These are phyloP conservation scores for Brachionus koreanus DNA, from an alignment of 1,140 invertebrate species.

Conservation along the genomic window DNA sequence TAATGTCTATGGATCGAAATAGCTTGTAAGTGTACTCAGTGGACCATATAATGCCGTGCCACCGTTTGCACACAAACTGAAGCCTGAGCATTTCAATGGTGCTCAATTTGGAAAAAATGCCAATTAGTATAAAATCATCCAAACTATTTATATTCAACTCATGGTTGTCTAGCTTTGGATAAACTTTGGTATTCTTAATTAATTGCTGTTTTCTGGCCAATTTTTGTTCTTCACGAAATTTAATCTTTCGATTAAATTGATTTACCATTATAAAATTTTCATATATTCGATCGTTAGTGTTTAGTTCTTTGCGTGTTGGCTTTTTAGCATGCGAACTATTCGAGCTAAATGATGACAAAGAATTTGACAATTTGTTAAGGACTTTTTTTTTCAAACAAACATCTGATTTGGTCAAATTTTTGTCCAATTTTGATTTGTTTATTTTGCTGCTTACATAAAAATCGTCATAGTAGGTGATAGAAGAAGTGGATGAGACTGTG, in stretches of 20 bases:
- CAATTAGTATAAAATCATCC: slow-evolving; percentile 3
- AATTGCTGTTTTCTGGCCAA: neutral
- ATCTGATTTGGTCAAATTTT: neutral
- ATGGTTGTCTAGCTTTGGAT: neutral
- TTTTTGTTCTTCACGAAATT: neutral
- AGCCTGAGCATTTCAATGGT: neutral
- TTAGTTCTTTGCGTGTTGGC: neutral
- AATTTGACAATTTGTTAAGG: neutral
- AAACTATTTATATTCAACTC: neutral
- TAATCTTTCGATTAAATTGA: neutral
- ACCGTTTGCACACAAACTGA: slow-evolving; percentile 23
- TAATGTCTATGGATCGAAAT: neutral
- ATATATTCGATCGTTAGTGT: neutral
- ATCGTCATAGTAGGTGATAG: slow-evolving; percentile 29
- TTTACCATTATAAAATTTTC: neutral
- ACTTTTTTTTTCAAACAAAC: neutral
- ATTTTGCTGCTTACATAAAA: slow-evolving; percentile 10
- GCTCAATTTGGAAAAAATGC: slow-evolving; percentile 1
- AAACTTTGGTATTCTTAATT: neutral
- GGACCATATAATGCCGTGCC: neutral
- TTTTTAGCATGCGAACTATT: neutral
- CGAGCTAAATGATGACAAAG: neutral
- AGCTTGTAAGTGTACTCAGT: slow-evolving; percentile 22
- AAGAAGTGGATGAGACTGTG: neutral
- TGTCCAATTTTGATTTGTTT: neutral